Conservation (phyloP, 92 coral and sea anemone genomes). For the Paramuricea clavata region DNA sequence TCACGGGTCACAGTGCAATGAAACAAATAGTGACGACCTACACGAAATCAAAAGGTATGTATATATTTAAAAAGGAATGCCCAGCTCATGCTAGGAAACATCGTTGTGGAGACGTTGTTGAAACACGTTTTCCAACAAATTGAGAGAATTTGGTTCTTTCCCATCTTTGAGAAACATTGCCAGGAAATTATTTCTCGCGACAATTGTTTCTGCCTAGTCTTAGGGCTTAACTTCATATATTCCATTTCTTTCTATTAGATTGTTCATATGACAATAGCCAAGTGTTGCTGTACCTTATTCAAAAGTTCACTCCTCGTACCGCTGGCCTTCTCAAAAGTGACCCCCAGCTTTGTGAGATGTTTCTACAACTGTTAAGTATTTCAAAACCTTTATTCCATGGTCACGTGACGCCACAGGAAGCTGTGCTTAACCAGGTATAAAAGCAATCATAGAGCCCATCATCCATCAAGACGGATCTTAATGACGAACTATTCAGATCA, state of each 20-base stretch:
- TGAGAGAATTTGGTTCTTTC: too few species aligned
- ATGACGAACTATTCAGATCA: not conserved
- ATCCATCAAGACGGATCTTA: too few species aligned
- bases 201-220: not conserved
- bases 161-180: not conserved
- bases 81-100: too few species aligned
- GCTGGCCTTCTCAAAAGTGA: constrained; percentile 71
- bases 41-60: constrained; percentile 20
- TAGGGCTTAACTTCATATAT: not conserved
- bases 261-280: constrained; percentile 39
- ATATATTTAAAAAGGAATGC: too few species aligned
- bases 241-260: not conserved
- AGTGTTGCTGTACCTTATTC: constrained; percentile 46
- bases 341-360: constrained; percentile 63
- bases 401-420: constrained; percentile 70
- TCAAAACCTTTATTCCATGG: constrained; percentile 60
- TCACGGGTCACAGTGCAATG: not conserved
- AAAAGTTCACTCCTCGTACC: constrained; percentile 77
- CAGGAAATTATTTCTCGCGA: not conserved
- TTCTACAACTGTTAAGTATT: constrained; percentile 61
- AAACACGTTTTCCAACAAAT: too few species aligned
- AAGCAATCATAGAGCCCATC: too few species aligned
- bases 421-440: constrained; percentile 77
- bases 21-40: not conserved
- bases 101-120: too few species aligned